These are phyloP conservation scores for Thera obeliscata DNA, from an alignment of 2,888 invertebrate species.

Conservation along the genomic window DNA sequence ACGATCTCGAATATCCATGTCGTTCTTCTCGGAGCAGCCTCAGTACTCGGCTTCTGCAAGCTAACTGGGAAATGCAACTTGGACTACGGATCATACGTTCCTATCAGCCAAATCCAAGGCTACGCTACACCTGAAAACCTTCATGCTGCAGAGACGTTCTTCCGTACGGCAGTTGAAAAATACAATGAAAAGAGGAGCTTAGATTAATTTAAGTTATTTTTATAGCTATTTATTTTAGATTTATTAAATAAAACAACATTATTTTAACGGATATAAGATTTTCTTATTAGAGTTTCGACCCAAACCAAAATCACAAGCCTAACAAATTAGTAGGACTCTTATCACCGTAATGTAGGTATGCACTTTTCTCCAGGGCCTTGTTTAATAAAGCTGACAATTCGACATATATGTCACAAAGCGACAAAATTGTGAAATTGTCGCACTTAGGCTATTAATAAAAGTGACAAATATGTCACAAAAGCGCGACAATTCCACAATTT, in stretches of 20 bases:
- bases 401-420: too few relatives aligned
- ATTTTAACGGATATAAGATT: background rate
- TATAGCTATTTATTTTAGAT: conserved; percentile 16
- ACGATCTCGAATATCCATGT: conserved; percentile 49
- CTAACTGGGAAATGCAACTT: conserved; percentile 49
- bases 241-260: background rate
- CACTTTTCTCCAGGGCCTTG: too few relatives aligned
- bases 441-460: too few relatives aligned
- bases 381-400: too few relatives aligned
- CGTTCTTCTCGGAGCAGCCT: conserved; percentile 47
- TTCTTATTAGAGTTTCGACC: too few relatives aligned
- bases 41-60: conserved; percentile 55
- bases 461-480: too few relatives aligned
- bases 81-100: conserved; percentile 46
- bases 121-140: conserved; percentile 81
- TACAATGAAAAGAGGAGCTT: conserved; percentile 57
- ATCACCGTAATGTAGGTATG: too few relatives aligned
- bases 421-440: too few relatives aligned
- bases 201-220: background rate
- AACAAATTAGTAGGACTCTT: too few relatives aligned
- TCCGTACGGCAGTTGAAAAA: conserved; percentile 80
- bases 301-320: too few relatives aligned
- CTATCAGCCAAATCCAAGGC: conserved; percentile 62
- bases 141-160: conserved; percentile 75
- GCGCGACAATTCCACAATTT: too few relatives aligned